Conservation (phyloP, 1,140 invertebrate species). For the Drosophila lini region DNA sequence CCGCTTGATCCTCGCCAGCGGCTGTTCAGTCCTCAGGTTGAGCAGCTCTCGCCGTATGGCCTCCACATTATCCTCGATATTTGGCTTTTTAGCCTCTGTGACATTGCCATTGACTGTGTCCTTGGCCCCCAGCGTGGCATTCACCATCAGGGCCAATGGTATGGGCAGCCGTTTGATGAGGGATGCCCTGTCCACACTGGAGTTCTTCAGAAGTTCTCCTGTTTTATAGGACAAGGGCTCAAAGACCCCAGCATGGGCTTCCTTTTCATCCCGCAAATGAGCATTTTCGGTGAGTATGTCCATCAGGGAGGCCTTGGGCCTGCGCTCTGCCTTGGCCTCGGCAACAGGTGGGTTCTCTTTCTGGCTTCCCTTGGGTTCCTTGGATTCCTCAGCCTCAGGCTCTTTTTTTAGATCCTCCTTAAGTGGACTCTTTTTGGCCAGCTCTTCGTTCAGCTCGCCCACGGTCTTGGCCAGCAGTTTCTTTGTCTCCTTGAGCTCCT, state of each 20-base stretch:
- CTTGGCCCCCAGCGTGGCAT: conserved; percentile 29
- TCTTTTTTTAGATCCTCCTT: conserved; percentile 55
- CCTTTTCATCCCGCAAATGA: conserved; percentile 54
- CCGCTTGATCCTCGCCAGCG: conserved; percentile 43
- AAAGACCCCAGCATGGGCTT: conserved; percentile 67
- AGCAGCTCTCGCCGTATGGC: conserved; percentile 75
- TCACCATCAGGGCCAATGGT: conserved; percentile 66
- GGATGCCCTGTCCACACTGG: conserved; percentile 6
- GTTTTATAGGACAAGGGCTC: conserved; percentile 80
- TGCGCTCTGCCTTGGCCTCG: conserved; percentile 27
- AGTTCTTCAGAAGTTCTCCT: conserved; percentile 66
- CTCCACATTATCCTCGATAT: conserved; percentile 67
- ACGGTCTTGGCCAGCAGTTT: conserved; percentile 85
- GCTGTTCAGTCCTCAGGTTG: conserved; percentile 43
- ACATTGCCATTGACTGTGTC: conserved; percentile 14
- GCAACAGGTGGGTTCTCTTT: conserved; percentile 1
- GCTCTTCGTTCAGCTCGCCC: conserved; percentile 85
- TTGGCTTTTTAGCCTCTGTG: conserved; percentile 24
- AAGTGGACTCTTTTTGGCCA: conserved; percentile 74
- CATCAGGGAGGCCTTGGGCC: conserved; percentile 58
- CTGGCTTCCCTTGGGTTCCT: conserved; percentile 9
- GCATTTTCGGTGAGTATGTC: conserved; percentile 72
- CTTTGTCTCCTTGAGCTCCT: conserved; percentile 86
- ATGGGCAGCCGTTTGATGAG: conserved; percentile 63
- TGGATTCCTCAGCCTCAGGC: conserved; percentile 29